Base-by-base conservation (phyloP, 2,113 vertebrate genomes). In the Istiophorus platypterus region DNA sequence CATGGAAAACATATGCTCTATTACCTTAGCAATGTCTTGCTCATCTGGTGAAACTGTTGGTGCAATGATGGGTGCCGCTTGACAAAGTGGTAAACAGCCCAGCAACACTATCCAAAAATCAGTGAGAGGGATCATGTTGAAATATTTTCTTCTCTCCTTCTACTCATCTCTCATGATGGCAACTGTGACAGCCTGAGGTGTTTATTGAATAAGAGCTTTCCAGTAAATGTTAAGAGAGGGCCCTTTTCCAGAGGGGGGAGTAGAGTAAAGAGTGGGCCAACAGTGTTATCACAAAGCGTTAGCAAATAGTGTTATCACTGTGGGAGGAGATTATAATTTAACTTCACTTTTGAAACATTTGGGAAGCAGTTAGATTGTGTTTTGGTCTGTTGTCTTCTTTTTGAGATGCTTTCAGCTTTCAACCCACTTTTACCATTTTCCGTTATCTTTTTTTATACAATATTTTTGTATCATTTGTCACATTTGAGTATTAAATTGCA, bases 1-100 rank as follows among this genome's bases (percentile, higher is more conserved):
- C 3, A 24, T 56, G 3, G 1, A 27, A 13, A 14, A 22, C 12
- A 31, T 64, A 7, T n/a, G 5, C 12, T 56, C 15, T 8, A 29
- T 85, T 91, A 92, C 93, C 92, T 93, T 72, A 59, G 92, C 93
- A 31, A 89, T n/a, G 54, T 56, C 59, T 51, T 88, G 22, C 0
- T 89, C 86, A 15, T 92, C 78, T 14, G 81, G 51, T 34, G 87
- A 78, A 51, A 67, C 42, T 6, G 81, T 79, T 54, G 89, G 80
- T 8, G 87, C 59, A 12, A 80, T 1, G 0, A 82, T 80, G 0
- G 92, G 93, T 15, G 90, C 90, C 18, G 89, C 69, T 9, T 51
- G 41, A 81, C 85, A 83, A 61, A 89, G 54, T 24, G 70, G 5
- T 29, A 85, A 76, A 76, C 51, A 88, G 5, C 65, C 70, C 39